Base-by-base conservation (phyloP, 2,797 vertebrate species). In the Malacoctenus gilli region DNA sequence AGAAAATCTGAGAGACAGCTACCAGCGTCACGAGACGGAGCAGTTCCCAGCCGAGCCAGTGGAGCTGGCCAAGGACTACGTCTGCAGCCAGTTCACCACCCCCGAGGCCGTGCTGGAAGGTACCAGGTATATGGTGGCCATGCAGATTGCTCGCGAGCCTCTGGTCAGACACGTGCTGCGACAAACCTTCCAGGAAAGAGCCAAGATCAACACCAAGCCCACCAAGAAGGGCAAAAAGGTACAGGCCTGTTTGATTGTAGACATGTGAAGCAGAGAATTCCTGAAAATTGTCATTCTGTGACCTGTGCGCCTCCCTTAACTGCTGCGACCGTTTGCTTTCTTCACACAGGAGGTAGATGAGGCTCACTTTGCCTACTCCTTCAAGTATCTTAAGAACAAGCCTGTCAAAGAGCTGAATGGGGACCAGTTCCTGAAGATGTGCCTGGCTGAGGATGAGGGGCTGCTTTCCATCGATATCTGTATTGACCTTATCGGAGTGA, bases 161-260 rank as follows among this genome's bases (percentile, higher is more conserved):
- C 86, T 99, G 59, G 97, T 99, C 70, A 93, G 97, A 28, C 97
- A 99, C 46, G 97, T 99, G 41, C 91, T 99, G 56, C 91, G 97
- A 21, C 97, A 99, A 58, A 99, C 97, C 30, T 99, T 99, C 79
- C 97, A 99, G 80, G 97, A 99, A 68, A 91, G 96, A 83, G 97
- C 96, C 48, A 99, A 99, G 84, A 90, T 99, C 79, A 99, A 99
- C 83, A 95, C 95, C 85, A 92, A 91, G 39, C 97, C 97, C 2
- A 96, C 95, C 42, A 99, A 99, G 85, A 99, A 99, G 81, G 96
- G 97, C 68, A 97, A 95, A 85, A 99, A 99, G 93, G 97, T 97
- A 79, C 0, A 34, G 8, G 16, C 12, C 9, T 2, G 5, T 35
- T 48, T 37, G 36, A 12, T 52, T 1, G 8, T 9, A 46, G 4